Base-by-base conservation (phyloP, 1,140 invertebrate species). In the Melitaea cinxia region DNA sequence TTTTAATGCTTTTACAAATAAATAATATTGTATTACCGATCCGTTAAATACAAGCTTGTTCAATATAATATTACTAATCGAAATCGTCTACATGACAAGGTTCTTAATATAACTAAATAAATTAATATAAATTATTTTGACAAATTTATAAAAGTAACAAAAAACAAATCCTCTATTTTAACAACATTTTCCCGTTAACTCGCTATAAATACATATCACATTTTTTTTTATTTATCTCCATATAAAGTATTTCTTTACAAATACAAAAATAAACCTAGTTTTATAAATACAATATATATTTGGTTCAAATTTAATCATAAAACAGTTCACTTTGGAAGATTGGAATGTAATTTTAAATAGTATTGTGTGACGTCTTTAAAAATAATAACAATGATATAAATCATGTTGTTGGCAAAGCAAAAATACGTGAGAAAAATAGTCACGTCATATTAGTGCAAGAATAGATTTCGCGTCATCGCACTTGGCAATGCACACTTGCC, bases 391-490 rank as follows among this genome's bases (percentile, higher is more conserved):
- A n/a, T n/a, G n/a, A n/a, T n/a, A n/a, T n/a, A n/a, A n/a, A n/a
- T n/a, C n/a, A n/a, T n/a, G n/a, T n/a, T 19, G 23, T 53, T 69
- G 61, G 56, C 62, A 59, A 55, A 56, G 49, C 33, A 55, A 52
- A 56, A 59, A 69, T 59, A 68, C 35, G 54, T 54, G 49, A 19
- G 15, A 57, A 67, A 56, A 55, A 54, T 58, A 59, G 58, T 59
- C 66, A 68, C 66, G 49, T 58, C 37, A 59, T 68, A 68, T 69
- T 60, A 55, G 49, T 53, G 54, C 53, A 17, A 39, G 60, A 62
- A 68, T 52, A 68, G 45, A 68, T 52, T 57, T 9, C 0, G 45
- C 58, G 52, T 67, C 65, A 67, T 45, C 19, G 21, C 52, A 53
- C 45, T 58, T 39, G 52, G 65, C 42, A 35, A 9, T 47, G 26